These are phyloP conservation scores for Xenus cinereus DNA, from an alignment of 2,113 vertebrate species.

Conservation along the genomic window DNA sequence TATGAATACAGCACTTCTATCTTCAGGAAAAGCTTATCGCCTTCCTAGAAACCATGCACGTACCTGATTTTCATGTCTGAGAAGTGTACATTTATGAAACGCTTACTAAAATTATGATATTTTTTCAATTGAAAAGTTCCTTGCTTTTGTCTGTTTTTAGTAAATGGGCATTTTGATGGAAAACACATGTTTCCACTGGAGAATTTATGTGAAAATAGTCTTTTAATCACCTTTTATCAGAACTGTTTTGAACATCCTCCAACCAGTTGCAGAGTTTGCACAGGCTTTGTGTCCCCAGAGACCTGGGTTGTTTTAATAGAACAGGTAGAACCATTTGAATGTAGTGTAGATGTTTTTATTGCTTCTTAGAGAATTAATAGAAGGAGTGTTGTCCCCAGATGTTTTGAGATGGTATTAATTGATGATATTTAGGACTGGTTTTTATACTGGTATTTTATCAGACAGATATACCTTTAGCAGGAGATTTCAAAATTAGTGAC, in stretches of 20 bases:
- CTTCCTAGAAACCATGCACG: not conserved
- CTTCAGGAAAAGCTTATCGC: not conserved
- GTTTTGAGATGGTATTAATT: not conserved
- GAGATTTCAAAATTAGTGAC: not conserved
- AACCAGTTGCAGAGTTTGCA: not conserved
- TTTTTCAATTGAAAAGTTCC: not conserved
- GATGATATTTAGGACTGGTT: not conserved
- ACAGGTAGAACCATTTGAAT: not conserved
- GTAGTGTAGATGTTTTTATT: not conserved
- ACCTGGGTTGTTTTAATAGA: not conserved
- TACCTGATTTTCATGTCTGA: not conserved
- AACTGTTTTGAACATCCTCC: not conserved
- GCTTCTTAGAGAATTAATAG: not conserved
- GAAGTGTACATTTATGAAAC: not conserved
- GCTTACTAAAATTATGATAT: not conserved
- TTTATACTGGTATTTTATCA: not conserved
- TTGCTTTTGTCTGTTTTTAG: not conserved
- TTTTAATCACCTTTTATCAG: not conserved
- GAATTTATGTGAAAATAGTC: not conserved
- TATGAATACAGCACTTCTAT: slow-evolving; percentile 15
- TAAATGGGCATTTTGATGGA: not conserved
- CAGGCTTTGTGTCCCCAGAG: not conserved
- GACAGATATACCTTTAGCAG: not conserved
- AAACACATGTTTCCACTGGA: not conserved
- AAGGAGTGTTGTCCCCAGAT: not conserved